Percentiles rank a stretch among this genome's conserved stretches.
Evolutionary conservation across 2,797 vertebrate species (phyloP).

Genomic region (Pyrocephalus nanus): DNA sequence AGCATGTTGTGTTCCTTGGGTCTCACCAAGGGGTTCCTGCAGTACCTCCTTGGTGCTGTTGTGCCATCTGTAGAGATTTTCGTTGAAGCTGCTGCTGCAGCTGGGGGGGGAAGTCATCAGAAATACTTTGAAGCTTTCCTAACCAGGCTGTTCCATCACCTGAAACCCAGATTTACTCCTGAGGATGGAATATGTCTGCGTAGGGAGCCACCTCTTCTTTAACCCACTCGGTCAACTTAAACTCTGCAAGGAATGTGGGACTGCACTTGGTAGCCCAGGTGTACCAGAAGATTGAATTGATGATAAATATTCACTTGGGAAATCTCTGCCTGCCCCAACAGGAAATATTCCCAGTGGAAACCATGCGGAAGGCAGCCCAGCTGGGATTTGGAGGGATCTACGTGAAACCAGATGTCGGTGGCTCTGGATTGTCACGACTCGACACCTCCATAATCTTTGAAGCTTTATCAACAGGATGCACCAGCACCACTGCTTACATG

Average conservation of each 20-base stretch:
- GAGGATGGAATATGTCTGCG: not conserved
- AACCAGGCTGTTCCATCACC: not conserved
- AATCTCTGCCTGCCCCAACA: slow-evolving; percentile 34
- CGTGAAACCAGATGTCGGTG: slow-evolving; percentile 88
- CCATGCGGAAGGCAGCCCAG: slow-evolving; percentile 88
- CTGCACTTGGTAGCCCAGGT: not conserved
- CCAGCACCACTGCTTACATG: slow-evolving; percentile 95
- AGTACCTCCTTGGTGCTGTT: not conserved
- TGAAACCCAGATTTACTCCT: not conserved
- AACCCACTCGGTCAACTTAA: not conserved
- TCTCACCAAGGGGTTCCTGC: not conserved
- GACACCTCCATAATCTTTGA: slow-evolving; percentile 96
- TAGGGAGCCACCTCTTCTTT: not conserved
- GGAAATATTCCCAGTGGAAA: slow-evolving; percentile 93
- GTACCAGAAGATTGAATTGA: not conserved
- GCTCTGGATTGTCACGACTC: slow-evolving; percentile 91
- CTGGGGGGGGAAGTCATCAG: not conserved
- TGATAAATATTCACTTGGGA: not conserved
- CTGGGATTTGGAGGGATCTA: slow-evolving; percentile 95
- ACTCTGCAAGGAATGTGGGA: not conserved
- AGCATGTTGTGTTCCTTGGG: not conserved
- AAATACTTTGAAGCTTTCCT: not conserved
- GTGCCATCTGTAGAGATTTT: not conserved
- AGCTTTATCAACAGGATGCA: slow-evolving; percentile 93
- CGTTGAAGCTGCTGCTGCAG: not conserved